Evolutionary conservation across 2,888 invertebrate species (phyloP), one percentile per base, ranked within the genome.

Genomic region (Eudemis profundana): DNA sequence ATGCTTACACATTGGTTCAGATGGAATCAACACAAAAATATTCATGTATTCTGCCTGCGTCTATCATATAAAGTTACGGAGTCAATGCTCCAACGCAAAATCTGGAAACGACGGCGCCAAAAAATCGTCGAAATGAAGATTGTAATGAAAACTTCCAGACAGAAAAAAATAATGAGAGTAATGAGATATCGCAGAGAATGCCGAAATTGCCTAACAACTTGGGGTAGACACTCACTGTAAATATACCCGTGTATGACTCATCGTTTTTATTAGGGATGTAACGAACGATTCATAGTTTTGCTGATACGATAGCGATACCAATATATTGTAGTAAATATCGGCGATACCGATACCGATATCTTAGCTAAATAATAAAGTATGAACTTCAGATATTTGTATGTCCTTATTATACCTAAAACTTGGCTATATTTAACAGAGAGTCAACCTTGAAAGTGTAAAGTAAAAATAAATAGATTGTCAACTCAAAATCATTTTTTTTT

Each of bases 1-100:
- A 53, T 38, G 46, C 59, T 60, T 60, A 65, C 42, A 60, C n/a
- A 65, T 51, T 23, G 59, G 33, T 33, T 42, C 46, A 46, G 40
- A 60, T 50, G 29, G 15, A 60, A 46, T 38, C 51, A 51, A 51
- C 29, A 51, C 12, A 14, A 36, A n/a, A 8, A 15, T 17, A 51
- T 64, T 65, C 23, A 40, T 65, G 51, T 60, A 65, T 59, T 59
- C 65, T 33, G 29, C 21, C 14, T 27, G 21, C 65, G 51, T 65
- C 19, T 51, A 27, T 19, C 46, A 12, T 21, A 46, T 53, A 60
- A 17, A 51, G 38, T 51, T 50, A 4, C 36, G 14, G 12, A 59
- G 57, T 57, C 27, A 51, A 59, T 51, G 59, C 36, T 12, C 36
- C 27, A 38, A 46, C 14, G 23, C 21, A 21, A 23, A 50, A 44